These are phyloP conservation scores for Dasysyrphus albostriatus DNA, from an alignment of 2,888 invertebrate species.

Conservation along the genomic window DNA sequence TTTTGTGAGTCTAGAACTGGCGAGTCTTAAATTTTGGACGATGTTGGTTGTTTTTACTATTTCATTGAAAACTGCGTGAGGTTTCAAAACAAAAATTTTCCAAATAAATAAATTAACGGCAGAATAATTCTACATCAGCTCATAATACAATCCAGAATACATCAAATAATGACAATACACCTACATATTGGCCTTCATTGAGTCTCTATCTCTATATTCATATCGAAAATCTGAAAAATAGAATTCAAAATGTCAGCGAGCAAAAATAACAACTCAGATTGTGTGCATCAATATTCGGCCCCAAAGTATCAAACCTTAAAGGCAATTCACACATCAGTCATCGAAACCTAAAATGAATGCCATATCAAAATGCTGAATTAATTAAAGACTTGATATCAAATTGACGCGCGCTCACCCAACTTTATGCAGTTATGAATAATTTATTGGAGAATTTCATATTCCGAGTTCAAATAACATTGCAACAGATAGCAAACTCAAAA, in stretches of 20 bases:
- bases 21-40: too few species aligned
- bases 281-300: neutral
- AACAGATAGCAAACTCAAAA: slow-evolving; percentile 30
- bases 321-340: slow-evolving; percentile 34
- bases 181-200: neutral
- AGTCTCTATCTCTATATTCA: neutral
- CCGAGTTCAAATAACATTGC: slow-evolving; percentile 37
- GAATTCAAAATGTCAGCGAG: slow-evolving; percentile 13
- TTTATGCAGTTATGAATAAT: slow-evolving; percentile 70
- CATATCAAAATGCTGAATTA: slow-evolving; percentile 35
- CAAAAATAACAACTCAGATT: neutral
- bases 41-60: too few species aligned
- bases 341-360: slow-evolving; percentile 30
- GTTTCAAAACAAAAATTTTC: too few species aligned
- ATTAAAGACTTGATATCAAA: slow-evolving; percentile 66
- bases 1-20: too few species aligned
- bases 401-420: slow-evolving; percentile 60
- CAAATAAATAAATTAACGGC: too few species aligned
- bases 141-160: neutral
- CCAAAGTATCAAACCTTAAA: slow-evolving; percentile 6
- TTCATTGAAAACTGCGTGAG: too few species aligned
- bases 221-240: slow-evolving; percentile 8
- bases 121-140: neutral
- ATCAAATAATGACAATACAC: neutral
- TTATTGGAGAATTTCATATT: slow-evolving; percentile 59